Base-by-base conservation (phyloP, 2,113 vertebrate genomes). In the Carassius auratus region DNA sequence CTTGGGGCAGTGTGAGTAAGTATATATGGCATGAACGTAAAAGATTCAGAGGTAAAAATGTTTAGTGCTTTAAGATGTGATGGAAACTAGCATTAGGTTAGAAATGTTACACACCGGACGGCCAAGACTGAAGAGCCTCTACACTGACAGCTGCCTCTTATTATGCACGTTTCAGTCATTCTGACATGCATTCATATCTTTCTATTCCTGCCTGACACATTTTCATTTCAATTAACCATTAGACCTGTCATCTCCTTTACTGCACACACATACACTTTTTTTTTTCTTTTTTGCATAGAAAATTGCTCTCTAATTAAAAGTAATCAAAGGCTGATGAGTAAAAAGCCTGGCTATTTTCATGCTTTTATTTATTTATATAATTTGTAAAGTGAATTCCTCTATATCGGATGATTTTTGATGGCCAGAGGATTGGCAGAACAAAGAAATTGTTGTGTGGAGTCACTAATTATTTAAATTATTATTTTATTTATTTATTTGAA, bases 401-500 rank as follows among this genome's bases (percentile, higher is more conserved):
- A 92, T 90, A 89, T 90, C 76, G 85, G 85, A 90, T 93, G 91
- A 93, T 55, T 92, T 92, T 87, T 92, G 91, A 93, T 90, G 90
- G 38, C 89, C 91, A 50, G 1, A 85, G 76, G 94, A 93, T 90
- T 94, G 94, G 94, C 92, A 92, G 92, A 92, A 94, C 84, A 92
- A 95, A 94, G 90, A 92, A 91, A 93, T 92, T 93, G 91, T 93
- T 93, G 92, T 93, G 90, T 21, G 23, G 88, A 91, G 91, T 92
- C 91, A 90, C 92, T 93, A 92, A 92, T 93, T 95, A 94, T 95
- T 95, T 93, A n/a, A 93, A 94, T 3, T 42, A 42, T 95, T 89
- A 92, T 94, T 94, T 30, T 94, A 15, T 93, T 89, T 93, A 93
- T 95, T 95, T 94, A 94, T 94, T 94, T 95, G 91, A 92, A 94